Conservation (phyloP, 1,140 invertebrate genomes). For the Caerostris darwini region DNA sequence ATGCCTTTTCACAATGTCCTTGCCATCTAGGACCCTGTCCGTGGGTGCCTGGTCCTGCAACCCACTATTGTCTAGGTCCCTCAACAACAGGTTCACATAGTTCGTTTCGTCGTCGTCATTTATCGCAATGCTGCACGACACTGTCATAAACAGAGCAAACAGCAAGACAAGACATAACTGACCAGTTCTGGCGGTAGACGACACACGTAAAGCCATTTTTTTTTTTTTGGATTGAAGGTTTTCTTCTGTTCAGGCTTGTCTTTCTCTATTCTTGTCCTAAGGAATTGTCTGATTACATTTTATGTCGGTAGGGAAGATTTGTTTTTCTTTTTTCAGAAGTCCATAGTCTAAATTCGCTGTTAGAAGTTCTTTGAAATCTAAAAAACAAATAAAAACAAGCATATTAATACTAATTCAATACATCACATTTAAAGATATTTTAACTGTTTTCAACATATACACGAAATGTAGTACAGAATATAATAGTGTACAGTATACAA, state of each 20-base stretch:
- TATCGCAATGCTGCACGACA: background rate
- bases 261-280: background rate
- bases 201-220: background rate
- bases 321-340: background rate
- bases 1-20: conserved; percentile 79
- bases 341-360: background rate
- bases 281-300: background rate
- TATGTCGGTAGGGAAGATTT: background rate
- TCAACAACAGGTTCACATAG: conserved; percentile 58
- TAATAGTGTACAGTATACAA: too few species aligned
- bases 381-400: background rate
- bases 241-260: background rate
- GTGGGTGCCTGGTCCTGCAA: conserved; percentile 45
- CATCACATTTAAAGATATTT: background rate
- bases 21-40: conserved; percentile 22
- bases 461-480: background rate
- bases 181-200: background rate
- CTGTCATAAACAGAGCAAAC: background rate
- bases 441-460: background rate
- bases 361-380: background rate
- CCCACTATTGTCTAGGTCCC: conserved; percentile 48
- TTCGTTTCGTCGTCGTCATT: conserved; percentile 70
- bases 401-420: background rate
- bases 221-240: background rate
- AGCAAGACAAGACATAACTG: background rate